Percentiles rank a stretch among this genome's conserved stretches.
phyloP scores from a whole-genome alignment of 2,113 vertebrate species.

The Pogonocichla stellata region DNA sequence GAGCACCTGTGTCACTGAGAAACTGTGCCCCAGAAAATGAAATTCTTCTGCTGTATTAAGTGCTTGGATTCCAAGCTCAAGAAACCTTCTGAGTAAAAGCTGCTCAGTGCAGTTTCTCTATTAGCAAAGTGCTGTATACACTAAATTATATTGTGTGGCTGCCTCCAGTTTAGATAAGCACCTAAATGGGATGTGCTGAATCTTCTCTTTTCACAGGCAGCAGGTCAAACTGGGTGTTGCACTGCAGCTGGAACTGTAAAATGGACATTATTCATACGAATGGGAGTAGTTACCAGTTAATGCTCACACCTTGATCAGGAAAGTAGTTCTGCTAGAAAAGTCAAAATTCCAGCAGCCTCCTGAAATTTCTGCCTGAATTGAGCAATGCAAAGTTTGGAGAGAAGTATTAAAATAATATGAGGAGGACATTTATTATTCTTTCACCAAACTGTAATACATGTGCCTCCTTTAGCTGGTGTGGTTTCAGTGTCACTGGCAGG shows the following conservation, averaged over 20 bases:
- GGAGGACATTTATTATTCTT: not conserved
- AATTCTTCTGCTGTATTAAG: constrained; percentile 22
- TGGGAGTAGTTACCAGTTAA: not conserved
- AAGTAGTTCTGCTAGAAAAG: not conserved
- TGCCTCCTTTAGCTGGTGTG: not conserved
- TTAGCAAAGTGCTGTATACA: not conserved
- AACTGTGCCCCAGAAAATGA: not conserved
- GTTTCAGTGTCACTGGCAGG: not conserved
- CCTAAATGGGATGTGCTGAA: constrained; percentile 35
- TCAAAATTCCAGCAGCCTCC: not conserved
- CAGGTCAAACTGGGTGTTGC: not conserved
- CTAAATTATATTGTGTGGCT: not conserved
- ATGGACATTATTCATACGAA: not conserved
- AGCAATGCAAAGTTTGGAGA: not conserved
- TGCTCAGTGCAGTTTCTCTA: not conserved
- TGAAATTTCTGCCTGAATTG: not conserved
- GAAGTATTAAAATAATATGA: not conserved
- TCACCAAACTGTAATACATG: not conserved
- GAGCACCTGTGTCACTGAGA: constrained; percentile 10
- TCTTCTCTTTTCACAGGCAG: not conserved
- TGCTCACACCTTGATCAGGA: not conserved
- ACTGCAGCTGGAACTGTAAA: not conserved
- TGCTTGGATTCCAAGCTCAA: not conserved
- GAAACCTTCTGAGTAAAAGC: not conserved
- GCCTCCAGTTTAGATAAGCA: constrained; percentile 18